These are phyloP conservation scores for Chloropsis hardwickii DNA, from an alignment of 2,113 vertebrate genomes.

Conservation along the genomic window DNA sequence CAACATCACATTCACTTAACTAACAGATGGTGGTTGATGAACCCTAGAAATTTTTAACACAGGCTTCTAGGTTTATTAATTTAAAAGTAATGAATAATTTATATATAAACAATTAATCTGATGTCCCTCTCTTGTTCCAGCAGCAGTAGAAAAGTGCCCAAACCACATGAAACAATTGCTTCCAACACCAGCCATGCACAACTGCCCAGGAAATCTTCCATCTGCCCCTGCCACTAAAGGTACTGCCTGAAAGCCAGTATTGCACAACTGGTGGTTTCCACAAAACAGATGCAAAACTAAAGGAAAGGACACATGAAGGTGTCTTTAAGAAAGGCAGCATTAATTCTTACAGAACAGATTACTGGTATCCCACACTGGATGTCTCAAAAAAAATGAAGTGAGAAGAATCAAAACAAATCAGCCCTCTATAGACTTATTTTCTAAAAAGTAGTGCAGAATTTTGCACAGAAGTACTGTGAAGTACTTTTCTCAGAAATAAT, in stretches of 20 bases:
- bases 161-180: neutral
- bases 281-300: neutral
- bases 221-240: neutral
- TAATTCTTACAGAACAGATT: neutral
- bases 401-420: neutral
- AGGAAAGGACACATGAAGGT: neutral
- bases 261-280: neutral
- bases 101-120: neutral
- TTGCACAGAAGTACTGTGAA: neutral
- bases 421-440: neutral
- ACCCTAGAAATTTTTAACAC: neutral
- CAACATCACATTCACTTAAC: neutral
- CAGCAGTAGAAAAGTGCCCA: neutral
- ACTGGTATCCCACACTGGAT: neutral
- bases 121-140: neutral
- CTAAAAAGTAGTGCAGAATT: neutral
- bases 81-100: slow-evolving; percentile 1
- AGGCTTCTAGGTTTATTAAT: neutral
- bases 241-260: neutral
- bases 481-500: too few species aligned
- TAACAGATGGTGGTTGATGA: neutral
- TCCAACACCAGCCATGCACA: neutral
- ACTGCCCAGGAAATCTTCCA: neutral
- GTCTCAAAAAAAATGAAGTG: neutral
- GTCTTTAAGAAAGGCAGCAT: neutral